A percentile compares a stretch with the other conserved stretches of the same genome.
Evolutionary conservation across 2,113 vertebrate genomes (phyloP).

Genomic region (Myotis yumanensis): DNA sequence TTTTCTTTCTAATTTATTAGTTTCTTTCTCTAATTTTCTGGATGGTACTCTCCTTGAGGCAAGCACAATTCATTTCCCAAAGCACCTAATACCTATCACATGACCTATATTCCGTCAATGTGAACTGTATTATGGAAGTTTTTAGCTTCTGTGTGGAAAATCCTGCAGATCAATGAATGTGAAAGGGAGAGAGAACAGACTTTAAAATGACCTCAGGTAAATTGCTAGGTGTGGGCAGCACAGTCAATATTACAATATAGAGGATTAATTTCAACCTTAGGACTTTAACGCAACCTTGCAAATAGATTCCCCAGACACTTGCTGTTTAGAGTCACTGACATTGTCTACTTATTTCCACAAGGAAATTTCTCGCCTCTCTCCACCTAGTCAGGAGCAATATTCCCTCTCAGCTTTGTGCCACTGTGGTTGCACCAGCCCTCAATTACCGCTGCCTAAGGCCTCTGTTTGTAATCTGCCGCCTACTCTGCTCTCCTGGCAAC

Average conservation of each 20-base stretch:
- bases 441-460: background rate
- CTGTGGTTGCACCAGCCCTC: background rate
- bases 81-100: background rate
- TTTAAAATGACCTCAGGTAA: background rate
- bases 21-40: background rate
- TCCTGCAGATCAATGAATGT: background rate
- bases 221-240: background rate
- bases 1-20: background rate
- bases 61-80: background rate
- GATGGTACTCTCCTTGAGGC: background rate
- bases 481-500: background rate
- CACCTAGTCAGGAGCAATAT: background rate
- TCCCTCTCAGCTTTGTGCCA: background rate
- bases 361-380: slow-evolving; percentile 6
- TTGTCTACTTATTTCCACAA: background rate
- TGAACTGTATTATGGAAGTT: background rate
- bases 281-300: background rate
- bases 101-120: background rate
- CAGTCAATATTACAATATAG: background rate
- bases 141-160: background rate
- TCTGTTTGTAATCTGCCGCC: background rate
- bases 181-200: background rate
- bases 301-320: background rate
- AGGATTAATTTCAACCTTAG: background rate
- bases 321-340: background rate